Conservation (phyloP, 2,888 invertebrate species). For the Crossocerus cetratus region DNA sequence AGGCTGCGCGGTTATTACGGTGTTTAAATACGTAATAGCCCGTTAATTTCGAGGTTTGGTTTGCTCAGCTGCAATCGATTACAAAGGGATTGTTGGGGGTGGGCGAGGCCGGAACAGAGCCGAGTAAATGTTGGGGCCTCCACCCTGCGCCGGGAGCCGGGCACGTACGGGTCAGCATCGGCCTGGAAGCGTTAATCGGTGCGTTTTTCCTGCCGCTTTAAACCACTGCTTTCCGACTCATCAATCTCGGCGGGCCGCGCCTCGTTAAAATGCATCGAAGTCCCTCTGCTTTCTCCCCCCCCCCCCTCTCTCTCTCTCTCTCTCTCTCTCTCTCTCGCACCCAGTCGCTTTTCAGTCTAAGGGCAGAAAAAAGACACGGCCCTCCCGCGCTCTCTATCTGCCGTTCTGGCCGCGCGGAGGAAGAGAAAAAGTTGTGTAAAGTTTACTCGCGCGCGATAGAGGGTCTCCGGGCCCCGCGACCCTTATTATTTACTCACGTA, state of each 20-base stretch:
- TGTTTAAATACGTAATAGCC: conserved; percentile 71
- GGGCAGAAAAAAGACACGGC: conserved; percentile 8
- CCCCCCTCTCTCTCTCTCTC: too few species aligned
- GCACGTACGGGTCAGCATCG: conserved; percentile 23
- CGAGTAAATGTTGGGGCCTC: conserved; percentile 21
- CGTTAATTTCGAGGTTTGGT: conserved; percentile 70
- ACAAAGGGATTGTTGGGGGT: conserved; percentile 19
- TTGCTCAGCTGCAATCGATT: conserved; percentile 72
- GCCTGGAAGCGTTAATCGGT: conserved; percentile 50
- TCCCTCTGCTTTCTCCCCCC: conserved; percentile 9
- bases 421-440: conserved; percentile 47
- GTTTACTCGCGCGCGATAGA: conserved; percentile 29
- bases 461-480: conserved; percentile 19
- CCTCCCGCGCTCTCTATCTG: conserved; percentile 3
- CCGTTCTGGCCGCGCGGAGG: conserved; percentile 8
- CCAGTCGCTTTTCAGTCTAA: not conserved
- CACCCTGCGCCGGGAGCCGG: not conserved
- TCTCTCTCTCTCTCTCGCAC: too few species aligned
- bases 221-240: conserved; percentile 60
- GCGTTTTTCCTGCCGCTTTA: conserved; percentile 47
- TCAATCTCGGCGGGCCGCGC: conserved; percentile 57
- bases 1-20: conserved; percentile 45
- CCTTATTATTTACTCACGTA: conserved; percentile 61
- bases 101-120: conserved; percentile 2
- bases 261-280: conserved; percentile 67